Base-by-base conservation (phyloP, 2,113 vertebrate genomes). In the Dicrurus megarhynchus region DNA sequence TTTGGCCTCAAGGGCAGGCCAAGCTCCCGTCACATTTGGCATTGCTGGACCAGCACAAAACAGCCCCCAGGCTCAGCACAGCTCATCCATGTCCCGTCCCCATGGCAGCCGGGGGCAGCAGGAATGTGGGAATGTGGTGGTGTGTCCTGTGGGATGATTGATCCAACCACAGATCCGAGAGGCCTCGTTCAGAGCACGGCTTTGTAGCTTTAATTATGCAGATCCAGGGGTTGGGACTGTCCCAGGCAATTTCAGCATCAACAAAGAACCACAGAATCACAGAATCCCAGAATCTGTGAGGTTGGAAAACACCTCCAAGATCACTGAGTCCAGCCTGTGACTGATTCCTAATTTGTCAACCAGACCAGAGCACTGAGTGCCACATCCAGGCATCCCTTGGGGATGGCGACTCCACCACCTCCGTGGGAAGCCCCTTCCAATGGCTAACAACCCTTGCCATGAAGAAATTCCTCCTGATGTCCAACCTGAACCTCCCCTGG, bases 1-100 rank as follows among this genome's bases (percentile, higher is more conserved):
- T 93, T 96, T 93, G 87, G 46, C 89, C 89, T 87, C 52, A 13
- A 76, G 81, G 65, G 61, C 76, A 18, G 88, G 86, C 76, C 86
- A 35, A 92, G 83, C 35, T 92, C 87, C 57, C 3, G 4, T 78
- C 84, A 65, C 27, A 52, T 82, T 95, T 91, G 77, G 57, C 70
- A 50, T 52, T 50, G 57, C 69, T 84, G 60, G 59, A 70, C 27
- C 73, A 81, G 68, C 80, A 74, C 16, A 81, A 92, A 93, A 13
- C 68, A 64, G 9, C 44, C 84, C 64, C 26, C 33, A 59, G 35
- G 16, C 57, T 84, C 69, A 47, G 61, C 47, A 89, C 53, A 60
- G 6, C 8, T 52, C 27, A 11, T 39, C 53, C 35, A 0, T 12
- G 19, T 26, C 23, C 39, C 7, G 1, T 70, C 6, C 35, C 26